Percentiles rank a stretch among this genome's conserved stretches.
Conservation (phyloP, 35 echinoderm and acorn worm species). For the Ophioderma brevispina region DNA sequence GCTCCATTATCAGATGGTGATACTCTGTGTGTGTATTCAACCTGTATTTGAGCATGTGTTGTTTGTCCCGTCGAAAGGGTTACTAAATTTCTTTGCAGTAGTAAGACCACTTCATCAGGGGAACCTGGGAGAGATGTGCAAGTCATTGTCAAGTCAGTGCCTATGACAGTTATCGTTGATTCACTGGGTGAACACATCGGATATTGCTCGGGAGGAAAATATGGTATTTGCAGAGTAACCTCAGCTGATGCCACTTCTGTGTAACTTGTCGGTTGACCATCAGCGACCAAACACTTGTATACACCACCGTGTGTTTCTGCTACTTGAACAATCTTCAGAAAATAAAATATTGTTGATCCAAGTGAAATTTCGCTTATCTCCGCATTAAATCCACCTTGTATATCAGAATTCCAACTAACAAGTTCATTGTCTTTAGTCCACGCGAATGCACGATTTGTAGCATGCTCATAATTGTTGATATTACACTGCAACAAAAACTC, state of each 20-base stretch:
- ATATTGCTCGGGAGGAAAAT: neutral
- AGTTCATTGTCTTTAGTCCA: neutral
- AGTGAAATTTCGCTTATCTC: too few relatives aligned
- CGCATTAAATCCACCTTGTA: neutral
- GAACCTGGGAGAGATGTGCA: neutral
- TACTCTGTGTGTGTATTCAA: neutral
- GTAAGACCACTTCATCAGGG: neutral
- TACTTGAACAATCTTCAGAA: neutral
- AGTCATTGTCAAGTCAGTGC: too few relatives aligned
- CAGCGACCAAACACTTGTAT: neutral
- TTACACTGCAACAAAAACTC: neutral
- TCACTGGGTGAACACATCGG: neutral
- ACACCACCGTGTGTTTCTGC: neutral
- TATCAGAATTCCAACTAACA: neutral
- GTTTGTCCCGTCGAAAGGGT: neutral
- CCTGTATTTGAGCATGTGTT: neutral
- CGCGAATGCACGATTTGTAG: neutral
- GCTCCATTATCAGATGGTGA: neutral
- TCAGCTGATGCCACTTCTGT: neutral
- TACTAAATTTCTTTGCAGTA: neutral
- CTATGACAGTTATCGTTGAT: too few relatives aligned
- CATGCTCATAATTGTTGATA: neutral
- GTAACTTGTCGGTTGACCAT: neutral
- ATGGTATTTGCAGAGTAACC: neutral
- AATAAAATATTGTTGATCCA: neutral